Conservation (phyloP, 2,113 vertebrate genomes). For the Nesoenas mayeri region DNA sequence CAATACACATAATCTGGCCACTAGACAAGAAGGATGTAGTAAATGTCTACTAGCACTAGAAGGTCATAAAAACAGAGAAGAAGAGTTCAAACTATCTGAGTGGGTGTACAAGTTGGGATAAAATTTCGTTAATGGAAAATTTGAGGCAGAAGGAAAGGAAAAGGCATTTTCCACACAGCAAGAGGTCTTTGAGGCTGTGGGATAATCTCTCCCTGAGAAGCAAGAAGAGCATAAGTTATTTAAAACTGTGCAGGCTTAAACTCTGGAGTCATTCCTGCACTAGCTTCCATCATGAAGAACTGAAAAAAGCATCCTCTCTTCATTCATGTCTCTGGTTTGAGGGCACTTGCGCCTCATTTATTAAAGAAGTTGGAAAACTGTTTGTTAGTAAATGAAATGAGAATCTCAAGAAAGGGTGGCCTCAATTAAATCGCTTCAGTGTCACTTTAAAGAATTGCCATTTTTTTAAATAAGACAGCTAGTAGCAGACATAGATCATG, state of each 20-base stretch:
- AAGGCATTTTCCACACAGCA: slow-evolving; percentile 21
- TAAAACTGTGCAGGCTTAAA: background rate
- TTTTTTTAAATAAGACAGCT: background rate
- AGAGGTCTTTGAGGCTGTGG: slow-evolving; percentile 29
- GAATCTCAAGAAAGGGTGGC: background rate
- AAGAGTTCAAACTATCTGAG: slow-evolving; percentile 11
- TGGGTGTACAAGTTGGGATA: slow-evolving; percentile 19
- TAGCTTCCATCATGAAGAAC: background rate
- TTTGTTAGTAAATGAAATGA: background rate
- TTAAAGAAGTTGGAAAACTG: background rate
- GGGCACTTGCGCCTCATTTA: background rate
- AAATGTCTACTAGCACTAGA: slow-evolving; percentile 9
- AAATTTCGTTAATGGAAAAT: slow-evolving; percentile 33
- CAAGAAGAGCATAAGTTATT: background rate
- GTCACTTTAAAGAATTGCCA: background rate
- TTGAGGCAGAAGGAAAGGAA: slow-evolving; percentile 35
- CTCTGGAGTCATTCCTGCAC: background rate
- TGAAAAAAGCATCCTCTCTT: background rate
- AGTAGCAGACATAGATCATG: background rate
- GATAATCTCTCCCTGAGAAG: slow-evolving; percentile 10
- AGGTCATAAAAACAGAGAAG: slow-evolving; percentile 31
- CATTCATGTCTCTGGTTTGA: background rate
- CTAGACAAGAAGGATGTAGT: slow-evolving; percentile 7
- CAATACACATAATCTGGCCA: background rate
- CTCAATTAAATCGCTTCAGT: background rate